Evolutionary conservation across 1,140 invertebrate species (phyloP).

Genomic region (Aricia agestis): DNA sequence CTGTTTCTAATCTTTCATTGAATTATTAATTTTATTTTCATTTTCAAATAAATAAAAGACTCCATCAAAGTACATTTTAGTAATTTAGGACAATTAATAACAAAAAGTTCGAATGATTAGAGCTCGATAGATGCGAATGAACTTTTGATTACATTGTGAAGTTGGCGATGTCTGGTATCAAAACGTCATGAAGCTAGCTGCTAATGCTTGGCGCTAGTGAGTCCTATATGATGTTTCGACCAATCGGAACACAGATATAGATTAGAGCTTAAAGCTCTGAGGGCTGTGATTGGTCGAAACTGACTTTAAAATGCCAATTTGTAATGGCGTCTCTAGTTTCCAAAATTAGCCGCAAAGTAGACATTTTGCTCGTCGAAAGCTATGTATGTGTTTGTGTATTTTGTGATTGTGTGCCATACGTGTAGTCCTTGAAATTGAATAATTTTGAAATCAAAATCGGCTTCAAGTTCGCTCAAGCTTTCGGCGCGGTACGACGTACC

Average conservation of each 20-base stretch:
- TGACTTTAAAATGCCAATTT: not conserved
- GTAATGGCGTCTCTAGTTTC: not conserved
- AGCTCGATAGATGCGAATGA: slow-evolving; percentile 49
- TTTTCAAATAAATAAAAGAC: no score
- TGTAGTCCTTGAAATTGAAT: slow-evolving; percentile 48
- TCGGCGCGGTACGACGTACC: not conserved
- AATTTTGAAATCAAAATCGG: slow-evolving; percentile 34
- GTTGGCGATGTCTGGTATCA: slow-evolving; percentile 56
- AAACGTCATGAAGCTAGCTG: not conserved
- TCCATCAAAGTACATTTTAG: not conserved
- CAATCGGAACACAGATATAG: not conserved
- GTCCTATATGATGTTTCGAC: not conserved
- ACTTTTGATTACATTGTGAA: slow-evolving; percentile 66
- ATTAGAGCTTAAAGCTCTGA: not conserved
- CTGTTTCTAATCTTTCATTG: no score
- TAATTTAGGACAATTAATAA: not conserved
- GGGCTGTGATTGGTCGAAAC: not conserved
- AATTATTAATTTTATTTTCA: no score
- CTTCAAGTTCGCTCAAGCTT: slow-evolving; percentile 28
- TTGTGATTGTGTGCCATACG: slow-evolving; percentile 46
- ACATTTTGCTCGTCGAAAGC: slow-evolving; percentile 23
- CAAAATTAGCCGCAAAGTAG: not conserved
- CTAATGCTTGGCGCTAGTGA: not conserved
- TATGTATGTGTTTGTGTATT: slow-evolving; percentile 37
- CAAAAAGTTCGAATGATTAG: not conserved